phyloP scores from a whole-genome alignment of 2,888 invertebrate species.

The Morpho helenor region DNA sequence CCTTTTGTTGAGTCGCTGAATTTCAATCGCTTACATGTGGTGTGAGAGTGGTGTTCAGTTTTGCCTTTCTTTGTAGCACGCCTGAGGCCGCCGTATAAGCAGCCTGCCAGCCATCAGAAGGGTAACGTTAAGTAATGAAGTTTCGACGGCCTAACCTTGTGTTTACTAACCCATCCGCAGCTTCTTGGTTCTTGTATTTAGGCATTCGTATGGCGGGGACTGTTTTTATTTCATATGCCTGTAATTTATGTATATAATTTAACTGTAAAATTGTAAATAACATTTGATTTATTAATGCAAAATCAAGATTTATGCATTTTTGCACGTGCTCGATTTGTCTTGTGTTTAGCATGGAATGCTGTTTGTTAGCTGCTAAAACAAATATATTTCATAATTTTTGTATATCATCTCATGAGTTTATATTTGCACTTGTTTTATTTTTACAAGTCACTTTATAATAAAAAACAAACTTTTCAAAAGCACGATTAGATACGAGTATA shows the following conservation, averaged over 20 bases:
- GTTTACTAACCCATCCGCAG: conserved; percentile 60
- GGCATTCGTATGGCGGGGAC: conserved; percentile 59
- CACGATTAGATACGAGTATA: no score
- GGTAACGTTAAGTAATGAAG: conserved; percentile 64
- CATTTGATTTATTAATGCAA: conserved; percentile 23
- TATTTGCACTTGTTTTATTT: no score
- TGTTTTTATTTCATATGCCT: conserved; percentile 41
- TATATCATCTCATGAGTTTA: no score
- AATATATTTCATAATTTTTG: no score
- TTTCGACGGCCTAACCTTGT: conserved; percentile 50
- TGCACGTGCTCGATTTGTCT: conserved; percentile 33
- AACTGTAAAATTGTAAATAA: conserved; percentile 39
- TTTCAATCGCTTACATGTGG: conserved; percentile 35
- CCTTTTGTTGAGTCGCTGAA: background rate
- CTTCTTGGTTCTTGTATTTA: conserved; percentile 65
- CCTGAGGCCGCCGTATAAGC: conserved; percentile 62
- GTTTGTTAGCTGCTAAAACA: no score
- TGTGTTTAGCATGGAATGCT: background rate
- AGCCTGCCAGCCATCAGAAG: conserved; percentile 71
- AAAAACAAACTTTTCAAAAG: no score
- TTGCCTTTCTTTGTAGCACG: conserved; percentile 71
- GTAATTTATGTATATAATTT: conserved; percentile 6
- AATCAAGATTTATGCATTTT: conserved; percentile 50
- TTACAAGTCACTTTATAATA: no score
- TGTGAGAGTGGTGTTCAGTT: conserved; percentile 67